Evolutionary conservation across 2,888 invertebrate genomes (phyloP).

Genomic region (Xestia c-nigrum): DNA sequence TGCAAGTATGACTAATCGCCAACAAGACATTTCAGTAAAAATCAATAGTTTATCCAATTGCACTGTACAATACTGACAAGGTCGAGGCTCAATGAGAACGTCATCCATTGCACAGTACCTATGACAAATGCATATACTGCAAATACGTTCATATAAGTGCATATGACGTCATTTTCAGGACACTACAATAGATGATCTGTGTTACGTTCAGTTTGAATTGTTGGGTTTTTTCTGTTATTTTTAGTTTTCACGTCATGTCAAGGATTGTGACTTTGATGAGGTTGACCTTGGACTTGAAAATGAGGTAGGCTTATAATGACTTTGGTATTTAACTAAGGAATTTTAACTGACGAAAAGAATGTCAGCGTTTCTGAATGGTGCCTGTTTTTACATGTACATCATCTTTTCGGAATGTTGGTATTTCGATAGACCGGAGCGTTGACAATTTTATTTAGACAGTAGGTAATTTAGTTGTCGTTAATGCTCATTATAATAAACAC

Average conservation of each 20-base stretch:
- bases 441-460: background rate
- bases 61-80: conserved; percentile 41
- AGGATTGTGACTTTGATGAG: background rate
- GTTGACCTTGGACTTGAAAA: conserved; percentile 5
- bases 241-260: conserved; percentile 21
- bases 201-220: conserved; percentile 27
- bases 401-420: background rate
- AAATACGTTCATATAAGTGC: conserved; percentile 10
- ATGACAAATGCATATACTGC: conserved; percentile 14
- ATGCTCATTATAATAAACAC: background rate
- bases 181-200: conserved; percentile 18
- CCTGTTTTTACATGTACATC: background rate
- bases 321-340: background rate
- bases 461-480: background rate
- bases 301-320: background rate
- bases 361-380: background rate
- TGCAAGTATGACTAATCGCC: conserved; percentile 19
- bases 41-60: conserved; percentile 33
- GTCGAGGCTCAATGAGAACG: conserved; percentile 45
- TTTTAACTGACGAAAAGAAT: background rate
- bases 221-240: conserved; percentile 18
- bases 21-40: conserved; percentile 45
- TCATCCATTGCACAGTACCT: conserved; percentile 13
- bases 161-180: conserved; percentile 36
- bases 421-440: background rate